Percentiles rank a stretch among this genome's conserved stretches.
Conservation (phyloP, 2,888 invertebrate species). For the Cosmorhoe ocellata region DNA sequence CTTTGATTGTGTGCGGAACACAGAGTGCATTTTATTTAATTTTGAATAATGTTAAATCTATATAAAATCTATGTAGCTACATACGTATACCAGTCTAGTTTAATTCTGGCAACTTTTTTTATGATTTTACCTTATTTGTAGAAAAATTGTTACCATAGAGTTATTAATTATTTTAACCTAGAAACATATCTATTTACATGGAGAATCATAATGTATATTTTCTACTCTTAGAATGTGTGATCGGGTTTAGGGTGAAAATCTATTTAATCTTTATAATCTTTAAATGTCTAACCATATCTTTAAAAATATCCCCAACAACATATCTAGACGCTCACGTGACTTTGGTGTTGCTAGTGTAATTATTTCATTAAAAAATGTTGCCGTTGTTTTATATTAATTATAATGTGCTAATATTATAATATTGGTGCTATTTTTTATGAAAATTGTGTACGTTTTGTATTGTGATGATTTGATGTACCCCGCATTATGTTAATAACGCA, state of each 20-base stretch:
- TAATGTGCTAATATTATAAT: slow-evolving; percentile 70
- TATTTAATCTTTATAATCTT: slow-evolving; percentile 51
- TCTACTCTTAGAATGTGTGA: slow-evolving; percentile 64
- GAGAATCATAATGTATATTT: slow-evolving; percentile 64
- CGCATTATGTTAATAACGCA: slow-evolving; percentile 48
- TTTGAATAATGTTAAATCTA: too few relatives aligned
- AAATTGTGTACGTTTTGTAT: slow-evolving; percentile 57
- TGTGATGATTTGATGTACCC: slow-evolving; percentile 43
- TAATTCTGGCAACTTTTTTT: slow-evolving; percentile 19
- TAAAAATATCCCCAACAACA: slow-evolving; percentile 36
- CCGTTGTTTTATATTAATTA: slow-evolving; percentile 46
- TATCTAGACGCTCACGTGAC: slow-evolving; percentile 15
- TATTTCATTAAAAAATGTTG: slow-evolving; percentile 48
- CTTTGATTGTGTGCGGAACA: neutral
- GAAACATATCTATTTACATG: slow-evolving; percentile 74
- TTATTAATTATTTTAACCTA: slow-evolving; percentile 65
- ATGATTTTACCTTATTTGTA: slow-evolving; percentile 45
- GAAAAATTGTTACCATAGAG: slow-evolving; percentile 74
- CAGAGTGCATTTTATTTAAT: neutral
- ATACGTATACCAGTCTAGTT: neutral
- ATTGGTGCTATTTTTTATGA: slow-evolving; percentile 76
- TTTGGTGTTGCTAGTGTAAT: slow-evolving; percentile 64
- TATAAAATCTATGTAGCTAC: too few relatives aligned
- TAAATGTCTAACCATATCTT: slow-evolving; percentile 54
- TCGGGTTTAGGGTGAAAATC: slow-evolving; percentile 60